Evolutionary conservation across 2,888 invertebrate genomes (phyloP).

Genomic region (Augiades crinisus): DNA sequence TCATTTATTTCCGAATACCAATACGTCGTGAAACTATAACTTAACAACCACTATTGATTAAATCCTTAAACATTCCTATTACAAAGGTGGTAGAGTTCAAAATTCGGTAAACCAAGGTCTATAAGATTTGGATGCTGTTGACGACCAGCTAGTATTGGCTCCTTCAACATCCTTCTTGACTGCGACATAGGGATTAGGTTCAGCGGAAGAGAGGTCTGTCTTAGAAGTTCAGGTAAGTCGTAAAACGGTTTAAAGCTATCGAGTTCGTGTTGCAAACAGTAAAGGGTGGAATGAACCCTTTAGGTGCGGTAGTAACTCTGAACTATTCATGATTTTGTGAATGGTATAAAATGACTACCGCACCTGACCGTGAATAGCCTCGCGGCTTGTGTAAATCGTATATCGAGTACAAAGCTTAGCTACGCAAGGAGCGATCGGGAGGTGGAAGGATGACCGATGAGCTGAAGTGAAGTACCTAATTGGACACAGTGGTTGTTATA

Average conservation of each 20-base stretch:
- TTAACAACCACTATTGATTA: background rate
- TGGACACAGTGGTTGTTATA: too few species aligned
- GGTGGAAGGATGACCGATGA: too few species aligned
- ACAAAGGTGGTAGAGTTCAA: background rate
- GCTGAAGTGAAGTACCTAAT: too few species aligned
- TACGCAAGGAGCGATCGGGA: too few species aligned
- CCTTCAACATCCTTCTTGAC: background rate
- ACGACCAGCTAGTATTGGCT: background rate
- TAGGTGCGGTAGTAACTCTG: background rate
- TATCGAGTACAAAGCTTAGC: too few species aligned
- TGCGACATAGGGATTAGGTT: background rate
- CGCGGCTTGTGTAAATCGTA: too few species aligned
- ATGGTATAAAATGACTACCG: too few species aligned
- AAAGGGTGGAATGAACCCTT: constrained; percentile 16
- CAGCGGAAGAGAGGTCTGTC: background rate
- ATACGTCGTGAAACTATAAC: constrained; percentile 1
- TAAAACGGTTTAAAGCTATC: constrained; percentile 7
- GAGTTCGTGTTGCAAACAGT: constrained; percentile 5
- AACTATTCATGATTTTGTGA: too few species aligned
- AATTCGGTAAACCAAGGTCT: background rate
- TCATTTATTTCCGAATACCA: constrained; percentile 6
- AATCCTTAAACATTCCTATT: background rate
- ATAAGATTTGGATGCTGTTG: background rate
- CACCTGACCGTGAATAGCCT: too few species aligned
- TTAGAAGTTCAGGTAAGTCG: constrained; percentile 6